Evolutionary conservation across 2,113 vertebrate species (phyloP).

Genomic region (Tinamus guttatus): DNA sequence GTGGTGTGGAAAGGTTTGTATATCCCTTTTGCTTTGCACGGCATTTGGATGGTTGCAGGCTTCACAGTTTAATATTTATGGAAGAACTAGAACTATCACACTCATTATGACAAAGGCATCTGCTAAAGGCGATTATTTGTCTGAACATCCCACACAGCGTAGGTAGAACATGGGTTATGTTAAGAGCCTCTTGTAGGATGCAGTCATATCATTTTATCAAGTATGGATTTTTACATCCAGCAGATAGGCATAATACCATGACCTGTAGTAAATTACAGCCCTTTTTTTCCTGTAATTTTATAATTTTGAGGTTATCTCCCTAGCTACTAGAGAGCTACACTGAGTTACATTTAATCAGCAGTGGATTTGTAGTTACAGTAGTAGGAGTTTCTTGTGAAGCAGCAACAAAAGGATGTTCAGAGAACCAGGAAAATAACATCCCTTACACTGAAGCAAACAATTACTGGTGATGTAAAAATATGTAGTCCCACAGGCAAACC

Average conservation of each 20-base stretch:
- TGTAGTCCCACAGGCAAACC: background rate
- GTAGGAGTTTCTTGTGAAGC: constrained; percentile 29
- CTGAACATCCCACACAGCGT: constrained; percentile 63
- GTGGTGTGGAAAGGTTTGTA: rapidly evolving
- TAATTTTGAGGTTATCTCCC: constrained; percentile 18
- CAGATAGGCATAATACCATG: background rate
- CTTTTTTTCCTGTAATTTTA: background rate
- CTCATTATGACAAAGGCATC: constrained; percentile 71
- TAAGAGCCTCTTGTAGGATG: constrained; percentile 61
- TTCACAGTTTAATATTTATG: no score
- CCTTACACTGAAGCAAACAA: constrained; percentile 36
- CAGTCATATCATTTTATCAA: constrained; percentile 41
- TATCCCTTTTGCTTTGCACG: background rate
- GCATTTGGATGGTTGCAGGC: no score
- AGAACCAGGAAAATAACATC: constrained; percentile 23
- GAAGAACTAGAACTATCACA: constrained; percentile 10
- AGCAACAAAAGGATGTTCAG: constrained; percentile 35
- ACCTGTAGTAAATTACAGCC: background rate
- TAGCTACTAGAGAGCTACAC: constrained; percentile 20
- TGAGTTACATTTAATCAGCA: constrained; percentile 46
- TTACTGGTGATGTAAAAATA: constrained; percentile 35
- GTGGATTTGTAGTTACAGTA: constrained; percentile 36
- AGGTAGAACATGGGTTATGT: constrained; percentile 67
- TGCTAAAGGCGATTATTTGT: constrained; percentile 70
- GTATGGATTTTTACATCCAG: constrained; percentile 35